A percentile compares a stretch with the other conserved stretches of the same genome.
These are phyloP conservation scores for Syngnathoides biaculeatus DNA, from an alignment of 2,113 vertebrate species.

Conservation along the genomic window DNA sequence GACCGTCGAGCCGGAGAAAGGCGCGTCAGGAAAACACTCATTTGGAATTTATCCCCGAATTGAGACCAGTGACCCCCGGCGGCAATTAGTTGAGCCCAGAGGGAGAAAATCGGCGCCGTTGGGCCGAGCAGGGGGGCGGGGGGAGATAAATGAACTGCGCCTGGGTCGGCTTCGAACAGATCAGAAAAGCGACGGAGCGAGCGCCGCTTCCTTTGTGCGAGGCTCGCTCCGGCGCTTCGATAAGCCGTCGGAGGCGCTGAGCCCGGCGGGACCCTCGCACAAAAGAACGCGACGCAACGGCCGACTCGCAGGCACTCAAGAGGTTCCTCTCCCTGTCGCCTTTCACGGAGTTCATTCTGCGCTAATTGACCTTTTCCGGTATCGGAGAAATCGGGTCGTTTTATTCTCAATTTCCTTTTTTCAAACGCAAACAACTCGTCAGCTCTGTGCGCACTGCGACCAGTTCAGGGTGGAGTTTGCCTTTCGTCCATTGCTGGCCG, in stretches of 20 bases:
- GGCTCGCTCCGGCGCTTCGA: slow-evolving; percentile 60
- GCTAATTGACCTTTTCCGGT: not conserved
- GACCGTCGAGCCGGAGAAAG: not conserved
- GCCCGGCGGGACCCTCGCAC: slow-evolving; percentile 41
- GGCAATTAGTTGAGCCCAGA: not conserved
- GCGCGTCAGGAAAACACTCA: not conserved
- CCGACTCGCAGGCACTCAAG: not conserved
- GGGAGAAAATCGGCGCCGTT: not conserved
- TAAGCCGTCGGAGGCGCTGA: slow-evolving; percentile 53
- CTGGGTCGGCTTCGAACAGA: slow-evolving; percentile 58
- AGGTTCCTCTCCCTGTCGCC: not conserved
- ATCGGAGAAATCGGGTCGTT: not conserved
- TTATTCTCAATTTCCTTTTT: not conserved
- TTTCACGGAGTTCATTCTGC: slow-evolving; percentile 23
- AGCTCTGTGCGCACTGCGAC: too few relatives aligned
- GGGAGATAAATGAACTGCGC: slow-evolving; percentile 51
- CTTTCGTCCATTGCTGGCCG: too few relatives aligned
- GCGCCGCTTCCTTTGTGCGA: slow-evolving; percentile 63
- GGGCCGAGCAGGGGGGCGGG: slow-evolving; percentile 39
- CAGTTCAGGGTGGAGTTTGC: too few relatives aligned
- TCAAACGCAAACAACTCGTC: too few relatives aligned
- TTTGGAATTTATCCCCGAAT: not conserved
- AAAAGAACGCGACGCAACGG: slow-evolving; percentile 66
- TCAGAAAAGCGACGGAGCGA: slow-evolving; percentile 54
- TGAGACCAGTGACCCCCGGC: not conserved